These are phyloP conservation scores for Lanius ludovicianus DNA, from an alignment of 2,113 vertebrate genomes.

Conservation along the genomic window DNA sequence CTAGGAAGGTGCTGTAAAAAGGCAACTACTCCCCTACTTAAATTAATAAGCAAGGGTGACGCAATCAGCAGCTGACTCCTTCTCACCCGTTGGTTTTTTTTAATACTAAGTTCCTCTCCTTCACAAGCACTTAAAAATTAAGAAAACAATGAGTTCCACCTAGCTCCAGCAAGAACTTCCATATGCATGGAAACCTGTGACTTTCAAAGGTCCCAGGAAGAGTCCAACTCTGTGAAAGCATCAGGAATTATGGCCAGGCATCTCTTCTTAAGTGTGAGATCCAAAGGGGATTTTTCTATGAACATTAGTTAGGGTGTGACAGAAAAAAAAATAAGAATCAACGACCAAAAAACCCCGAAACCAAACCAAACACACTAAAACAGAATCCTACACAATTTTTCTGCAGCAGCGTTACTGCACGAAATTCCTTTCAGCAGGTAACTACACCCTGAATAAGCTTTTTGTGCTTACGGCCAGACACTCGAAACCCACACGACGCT, in stretches of 20 bases:
- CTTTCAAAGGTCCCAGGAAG: accelerated
- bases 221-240: not conserved
- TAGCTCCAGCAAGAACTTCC: accelerated
- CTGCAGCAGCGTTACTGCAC: not conserved
- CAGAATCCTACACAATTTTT: not conserved
- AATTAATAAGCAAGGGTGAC: not conserved
- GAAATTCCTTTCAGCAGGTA: not conserved
- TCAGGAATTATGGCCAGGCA: accelerated
- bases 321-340: too few relatives aligned
- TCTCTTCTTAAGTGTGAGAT: accelerated
- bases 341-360: not conserved
- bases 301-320: too few relatives aligned
- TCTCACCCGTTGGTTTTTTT: not conserved
- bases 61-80: not conserved
- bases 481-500: accelerated
- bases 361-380: not conserved
- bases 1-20: not conserved
- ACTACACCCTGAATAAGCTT: accelerated
- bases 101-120: not conserved
- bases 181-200: accelerated
- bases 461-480: not conserved
- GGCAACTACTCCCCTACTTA: not conserved
- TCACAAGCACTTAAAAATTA: accelerated
- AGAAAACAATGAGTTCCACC: not conserved
- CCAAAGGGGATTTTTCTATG: accelerated